A percentile compares a stretch with the other conserved stretches of the same genome.
These are phyloP conservation scores for Meloidogyne hapla DNA, from an alignment of 1,140 invertebrate genomes.

Conservation along the genomic window DNA sequence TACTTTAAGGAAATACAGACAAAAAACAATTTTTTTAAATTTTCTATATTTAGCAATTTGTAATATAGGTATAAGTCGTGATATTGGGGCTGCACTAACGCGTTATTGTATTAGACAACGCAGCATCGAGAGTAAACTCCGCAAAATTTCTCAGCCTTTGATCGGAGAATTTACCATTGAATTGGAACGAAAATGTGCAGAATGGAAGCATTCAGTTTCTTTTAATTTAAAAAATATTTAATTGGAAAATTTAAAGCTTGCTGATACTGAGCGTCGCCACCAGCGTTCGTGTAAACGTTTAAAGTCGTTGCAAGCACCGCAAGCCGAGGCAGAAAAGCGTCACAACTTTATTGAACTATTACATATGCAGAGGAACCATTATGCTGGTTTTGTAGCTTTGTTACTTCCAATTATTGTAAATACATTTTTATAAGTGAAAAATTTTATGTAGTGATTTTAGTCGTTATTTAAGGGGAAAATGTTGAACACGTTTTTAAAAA, in stretches of 20 bases:
- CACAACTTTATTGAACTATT: slow-evolving; percentile 37
- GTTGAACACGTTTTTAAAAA: neutral
- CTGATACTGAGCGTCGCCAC: slow-evolving; percentile 40
- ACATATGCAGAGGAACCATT: slow-evolving; percentile 39
- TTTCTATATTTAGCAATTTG: too few species aligned
- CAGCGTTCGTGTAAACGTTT: slow-evolving; percentile 27
- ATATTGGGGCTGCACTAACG: slow-evolving; percentile 47
- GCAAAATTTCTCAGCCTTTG: slow-evolving; percentile 20
- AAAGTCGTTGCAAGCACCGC: neutral
- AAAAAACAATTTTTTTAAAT: too few species aligned
- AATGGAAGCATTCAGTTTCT: slow-evolving; percentile 46
- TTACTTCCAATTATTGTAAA: slow-evolving; percentile 44
- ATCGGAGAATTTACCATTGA: slow-evolving; percentile 29
- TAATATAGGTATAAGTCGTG: slow-evolving; percentile 36
- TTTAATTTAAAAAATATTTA: neutral
- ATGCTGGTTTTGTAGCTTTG: slow-evolving; percentile 33
- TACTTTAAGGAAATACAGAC: too few species aligned
- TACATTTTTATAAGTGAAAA: neutral
- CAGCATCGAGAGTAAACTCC: slow-evolving; percentile 32
- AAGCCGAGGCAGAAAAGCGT: slow-evolving; percentile 26
- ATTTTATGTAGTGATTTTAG: neutral
- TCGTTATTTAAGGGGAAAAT: neutral
- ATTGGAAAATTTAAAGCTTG: neutral
- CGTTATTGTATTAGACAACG: slow-evolving; percentile 47
- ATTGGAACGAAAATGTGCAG: slow-evolving; percentile 36